Evolutionary conservation across 2,888 invertebrate genomes (phyloP), one percentile per base, ranked within the genome.

Genomic region (Mesoligia furuncula): DNA sequence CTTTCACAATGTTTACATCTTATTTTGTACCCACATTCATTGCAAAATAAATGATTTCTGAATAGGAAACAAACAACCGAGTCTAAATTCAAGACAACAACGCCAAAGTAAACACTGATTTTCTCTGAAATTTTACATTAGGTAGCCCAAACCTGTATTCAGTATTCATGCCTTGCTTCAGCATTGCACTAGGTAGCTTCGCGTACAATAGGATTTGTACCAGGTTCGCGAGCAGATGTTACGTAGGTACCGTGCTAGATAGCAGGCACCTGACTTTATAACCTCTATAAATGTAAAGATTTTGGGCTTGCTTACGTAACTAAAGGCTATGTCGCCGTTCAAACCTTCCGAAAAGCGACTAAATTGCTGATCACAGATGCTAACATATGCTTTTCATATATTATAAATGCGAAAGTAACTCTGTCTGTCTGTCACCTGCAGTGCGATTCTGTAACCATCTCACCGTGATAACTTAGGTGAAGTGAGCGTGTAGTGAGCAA

Each of bases 121-220:
- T 78, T 15, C 24, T 31, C 71, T 61, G 62, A 81, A 77, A 39
- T 71, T 8, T 71, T 69, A 20, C 31, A 64, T 57, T 57, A 62
- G 27, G 72, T 64, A 42, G 15, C 51, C 20, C 24, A 67, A 82
- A 82, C 31, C 54, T 39, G 83, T 83, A 71, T 86, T 86, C 86
- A 67, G 83, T 83, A 80, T 80, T 84, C 87, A 78, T 74, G 64
- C 39, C 36, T 64, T 17, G 67, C 51, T 83, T 75, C 54, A 74
- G 68, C 75, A 61, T 54, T 75, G 74, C 70, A 79, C 76, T 17
- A 42, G 17, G 24, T 84, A 68, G 61, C 59, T 17, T 45, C 17
- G 69, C 59, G 36, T 79, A 83, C 65, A 76, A 78, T 78, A 70
- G 57, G 7, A 36, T 57, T 77, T 74, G 71, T 54, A 57, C 80